phyloP scores from a whole-genome alignment of 2,797 vertebrate genomes.

The Menidia menidia region DNA sequence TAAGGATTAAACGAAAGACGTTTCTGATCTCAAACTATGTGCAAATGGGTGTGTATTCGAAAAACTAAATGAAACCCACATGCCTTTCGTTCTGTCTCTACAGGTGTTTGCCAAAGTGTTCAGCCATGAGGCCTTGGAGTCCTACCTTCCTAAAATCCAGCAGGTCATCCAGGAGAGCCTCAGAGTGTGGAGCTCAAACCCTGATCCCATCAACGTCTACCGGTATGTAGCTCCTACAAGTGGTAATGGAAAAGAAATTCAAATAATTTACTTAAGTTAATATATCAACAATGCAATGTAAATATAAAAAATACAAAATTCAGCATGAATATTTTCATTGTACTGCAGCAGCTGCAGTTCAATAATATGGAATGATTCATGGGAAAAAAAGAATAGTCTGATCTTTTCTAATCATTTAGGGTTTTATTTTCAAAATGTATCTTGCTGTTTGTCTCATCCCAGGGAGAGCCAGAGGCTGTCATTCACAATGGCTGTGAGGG shows the following conservation, averaged over 20 bases:
- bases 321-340: neutral
- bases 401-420: no score
- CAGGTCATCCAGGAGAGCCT: conserved; percentile 96
- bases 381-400: neutral
- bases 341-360: neutral
- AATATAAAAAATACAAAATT: neutral
- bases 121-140: conserved; percentile 95
- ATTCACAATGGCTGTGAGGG: conserved; percentile 95
- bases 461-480: conserved; percentile 92
- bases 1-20: conserved; percentile 8
- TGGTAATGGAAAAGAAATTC: neutral
- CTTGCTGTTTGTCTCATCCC: conserved; percentile 6
- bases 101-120: conserved; percentile 98
- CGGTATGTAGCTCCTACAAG: conserved; percentile 48
- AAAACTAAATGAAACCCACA: neutral
- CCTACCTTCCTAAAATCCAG: conserved; percentile 96
- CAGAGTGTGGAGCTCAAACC: conserved; percentile 92
- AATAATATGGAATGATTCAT: neutral
- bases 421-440: neutral
- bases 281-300: neutral
- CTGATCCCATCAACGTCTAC: conserved; percentile 93
- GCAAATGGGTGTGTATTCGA: neutral
- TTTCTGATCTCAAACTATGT: conserved; percentile 14
- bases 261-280: neutral
- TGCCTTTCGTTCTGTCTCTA: neutral